Base-by-base conservation (phyloP, 2,888 invertebrate species). In the Harpalus rufipes region DNA sequence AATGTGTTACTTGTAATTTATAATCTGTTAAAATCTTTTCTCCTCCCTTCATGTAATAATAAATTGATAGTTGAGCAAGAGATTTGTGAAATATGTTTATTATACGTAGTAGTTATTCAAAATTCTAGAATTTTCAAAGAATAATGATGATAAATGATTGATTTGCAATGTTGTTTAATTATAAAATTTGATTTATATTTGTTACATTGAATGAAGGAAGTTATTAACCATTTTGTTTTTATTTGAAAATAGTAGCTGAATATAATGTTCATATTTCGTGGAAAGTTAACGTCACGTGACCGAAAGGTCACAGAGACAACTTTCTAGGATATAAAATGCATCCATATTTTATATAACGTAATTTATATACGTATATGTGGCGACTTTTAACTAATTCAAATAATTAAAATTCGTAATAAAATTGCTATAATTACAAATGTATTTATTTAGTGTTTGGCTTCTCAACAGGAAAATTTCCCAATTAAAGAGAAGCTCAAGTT, bases 1-100 rank as follows among this genome's bases (percentile, higher is more conserved):
- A 63, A 32, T 68, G 68, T 68, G 39, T 68, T 68, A 14, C 7
- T 3, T 32, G 68, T 1, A 68, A 68, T 39, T 68, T 39, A 39
- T 68, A 1, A 51, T 51, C 44, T 5, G 44, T 51, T 51, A 51
- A 51, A 51, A 51, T 10, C 44, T 12, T 51, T 51, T 12, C 10
- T 51, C 10, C 44, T 51, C 44, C 44, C 44, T 51, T 6, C 44
- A 51, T 12, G 12, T 3, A 51, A 51, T 44, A 10, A 7, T 4
- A 10, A 10, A 51, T 51, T 51, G 10, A 51, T 51, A 51, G 44
- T 51, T 51, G 44, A 7, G 44, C 8, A 51, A 51, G 10, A 5
- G 10, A 10, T 51, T 10, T 4, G 5, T 44, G 7, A 44, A 44
- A 51, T 51, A 51, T 51, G 5, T 51, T 12, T 51, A 51, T 51